Conservation (phyloP, 2,888 invertebrate species). For the Callimorpha dominula region DNA sequence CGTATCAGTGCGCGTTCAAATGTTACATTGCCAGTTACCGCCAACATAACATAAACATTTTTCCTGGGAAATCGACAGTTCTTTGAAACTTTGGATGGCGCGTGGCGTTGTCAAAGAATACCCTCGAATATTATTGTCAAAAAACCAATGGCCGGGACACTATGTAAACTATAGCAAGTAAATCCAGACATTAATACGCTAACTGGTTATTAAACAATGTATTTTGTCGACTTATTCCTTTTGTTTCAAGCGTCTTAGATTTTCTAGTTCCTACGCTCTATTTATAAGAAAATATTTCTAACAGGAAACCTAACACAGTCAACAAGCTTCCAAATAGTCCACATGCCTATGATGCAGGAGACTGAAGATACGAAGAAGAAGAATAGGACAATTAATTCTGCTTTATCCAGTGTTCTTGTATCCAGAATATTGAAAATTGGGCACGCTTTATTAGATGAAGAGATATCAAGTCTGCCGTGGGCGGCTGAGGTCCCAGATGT, state of each 20-base stretch:
- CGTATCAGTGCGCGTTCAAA: neutral
- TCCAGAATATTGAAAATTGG: constrained; percentile 62
- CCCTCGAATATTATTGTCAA: neutral
- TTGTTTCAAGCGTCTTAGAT: too few species aligned
- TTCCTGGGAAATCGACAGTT: too few species aligned
- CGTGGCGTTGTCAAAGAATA: neutral
- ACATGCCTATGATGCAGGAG: constrained; percentile 42
- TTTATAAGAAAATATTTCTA: neutral
- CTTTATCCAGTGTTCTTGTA: constrained; percentile 60
- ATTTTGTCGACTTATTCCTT: too few species aligned
- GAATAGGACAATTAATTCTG: constrained; percentile 66
- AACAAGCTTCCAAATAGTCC: constrained; percentile 54
- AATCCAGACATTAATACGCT: neutral
- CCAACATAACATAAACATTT: too few species aligned
- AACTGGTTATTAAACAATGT: neutral
- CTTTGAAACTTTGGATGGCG: too few species aligned
- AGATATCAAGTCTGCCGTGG: constrained; percentile 35
- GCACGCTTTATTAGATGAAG: constrained; percentile 53
- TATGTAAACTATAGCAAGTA: neutral
- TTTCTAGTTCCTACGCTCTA: neutral
- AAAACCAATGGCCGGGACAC: neutral
- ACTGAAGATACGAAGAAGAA: constrained; percentile 42
- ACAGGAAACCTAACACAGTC: constrained; percentile 41
- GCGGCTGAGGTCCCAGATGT: constrained; percentile 24
- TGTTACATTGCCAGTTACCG: neutral